phyloP scores from a whole-genome alignment of 1,140 invertebrate genomes.

The Anastrepha obliqua region DNA sequence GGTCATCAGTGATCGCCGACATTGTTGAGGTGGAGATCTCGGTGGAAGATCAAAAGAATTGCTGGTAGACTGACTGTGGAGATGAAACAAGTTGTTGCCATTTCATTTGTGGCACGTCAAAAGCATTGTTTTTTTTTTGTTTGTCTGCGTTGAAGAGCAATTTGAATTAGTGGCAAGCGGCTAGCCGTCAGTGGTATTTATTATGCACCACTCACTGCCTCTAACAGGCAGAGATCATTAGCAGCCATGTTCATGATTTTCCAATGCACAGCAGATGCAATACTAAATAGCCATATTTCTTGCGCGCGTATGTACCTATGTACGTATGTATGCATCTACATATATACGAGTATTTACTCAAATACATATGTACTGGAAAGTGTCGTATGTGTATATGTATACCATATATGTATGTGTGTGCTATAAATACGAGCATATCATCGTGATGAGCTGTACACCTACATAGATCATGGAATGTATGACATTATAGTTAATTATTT shows the following conservation, averaged over 20 bases:
- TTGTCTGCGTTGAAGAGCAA: neutral
- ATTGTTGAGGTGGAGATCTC: constrained; percentile 52
- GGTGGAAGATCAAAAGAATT: constrained; percentile 46
- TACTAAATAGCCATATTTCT: neutral
- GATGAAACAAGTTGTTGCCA: constrained; percentile 48
- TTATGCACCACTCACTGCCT: neutral
- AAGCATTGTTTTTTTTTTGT: constrained; percentile 11
- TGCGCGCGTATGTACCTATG: neutral
- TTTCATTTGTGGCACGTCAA: constrained; percentile 49
- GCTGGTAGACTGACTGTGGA: neutral
- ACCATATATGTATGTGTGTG: neutral
- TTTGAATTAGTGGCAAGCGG: constrained; percentile 49
- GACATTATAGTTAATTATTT: constrained; percentile 43
- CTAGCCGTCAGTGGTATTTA: constrained; percentile 13
- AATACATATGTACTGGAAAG: too few species aligned
- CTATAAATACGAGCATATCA: neutral
- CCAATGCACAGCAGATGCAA: neutral
- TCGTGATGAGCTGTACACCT: neutral
- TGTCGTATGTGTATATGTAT: too few species aligned
- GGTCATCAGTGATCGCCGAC: constrained; percentile 38
- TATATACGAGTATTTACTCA: too few species aligned
- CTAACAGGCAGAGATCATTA: constrained; percentile 38
- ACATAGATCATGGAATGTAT: neutral
- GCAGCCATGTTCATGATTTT: constrained; percentile 45
- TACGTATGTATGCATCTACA: neutral